These are phyloP conservation scores for Puma concolor DNA, from an alignment of 2,113 vertebrate genomes.

Conservation along the genomic window DNA sequence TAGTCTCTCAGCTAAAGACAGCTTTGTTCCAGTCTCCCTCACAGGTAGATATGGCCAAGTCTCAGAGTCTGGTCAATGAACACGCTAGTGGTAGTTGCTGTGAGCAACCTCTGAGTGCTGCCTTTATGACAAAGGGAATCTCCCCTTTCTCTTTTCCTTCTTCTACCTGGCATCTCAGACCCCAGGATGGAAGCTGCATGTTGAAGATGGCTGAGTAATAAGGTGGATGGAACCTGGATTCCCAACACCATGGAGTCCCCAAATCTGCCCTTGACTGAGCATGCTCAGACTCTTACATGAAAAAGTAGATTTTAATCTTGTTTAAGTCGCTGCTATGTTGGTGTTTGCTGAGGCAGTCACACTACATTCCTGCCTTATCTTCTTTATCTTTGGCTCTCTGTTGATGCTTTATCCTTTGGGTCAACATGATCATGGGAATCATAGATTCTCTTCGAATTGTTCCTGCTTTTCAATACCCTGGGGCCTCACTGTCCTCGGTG, in stretches of 20 bases:
- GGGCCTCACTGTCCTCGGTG: neutral
- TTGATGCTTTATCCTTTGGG: neutral
- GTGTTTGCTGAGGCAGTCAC: neutral
- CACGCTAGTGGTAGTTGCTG: neutral
- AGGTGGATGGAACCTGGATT: neutral
- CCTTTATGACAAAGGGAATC: neutral
- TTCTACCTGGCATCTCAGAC: neutral
- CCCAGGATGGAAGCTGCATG: neutral
- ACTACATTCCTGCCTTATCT: neutral
- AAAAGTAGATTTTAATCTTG: neutral
- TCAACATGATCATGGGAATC: too few species aligned
- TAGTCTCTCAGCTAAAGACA: neutral
- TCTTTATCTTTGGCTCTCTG: neutral
- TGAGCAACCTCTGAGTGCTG: neutral
- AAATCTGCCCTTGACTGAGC: neutral
- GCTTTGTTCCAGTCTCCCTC: neutral
- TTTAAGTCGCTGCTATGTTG: neutral
- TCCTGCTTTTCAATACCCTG: neutral
- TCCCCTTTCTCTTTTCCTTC: neutral
- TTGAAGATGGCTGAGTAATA: neutral
- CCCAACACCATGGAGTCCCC: too few species aligned
- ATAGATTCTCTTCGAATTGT: neutral
- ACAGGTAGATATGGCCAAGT: neutral
- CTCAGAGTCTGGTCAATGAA: neutral
- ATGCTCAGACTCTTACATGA: neutral